phyloP scores from a whole-genome alignment of 2,113 vertebrate species.

The Gracilinanus agilis region DNA sequence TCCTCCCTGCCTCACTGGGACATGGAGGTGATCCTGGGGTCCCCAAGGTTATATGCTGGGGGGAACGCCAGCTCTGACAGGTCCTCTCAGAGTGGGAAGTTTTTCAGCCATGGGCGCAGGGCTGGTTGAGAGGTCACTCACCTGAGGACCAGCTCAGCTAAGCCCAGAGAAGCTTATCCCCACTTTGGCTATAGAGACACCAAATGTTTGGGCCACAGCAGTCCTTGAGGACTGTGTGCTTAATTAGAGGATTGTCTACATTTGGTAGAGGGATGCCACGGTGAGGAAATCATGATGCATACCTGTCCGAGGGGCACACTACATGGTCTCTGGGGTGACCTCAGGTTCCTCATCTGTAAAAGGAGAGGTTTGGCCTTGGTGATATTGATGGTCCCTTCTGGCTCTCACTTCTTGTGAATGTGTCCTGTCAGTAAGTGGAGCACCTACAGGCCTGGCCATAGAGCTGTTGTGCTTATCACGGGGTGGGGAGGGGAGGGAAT shows the following conservation, averaged over 20 bases:
- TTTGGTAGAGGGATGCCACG: not conserved
- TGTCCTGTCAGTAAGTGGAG: not conserved
- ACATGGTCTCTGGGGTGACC: not conserved
- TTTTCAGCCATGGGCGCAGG: no score
- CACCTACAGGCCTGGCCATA: not conserved
- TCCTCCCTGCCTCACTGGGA: no score
- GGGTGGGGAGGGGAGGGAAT: not conserved
- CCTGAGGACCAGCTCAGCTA: not conserved
- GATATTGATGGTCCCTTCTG: not conserved
- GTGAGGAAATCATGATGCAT: not conserved
- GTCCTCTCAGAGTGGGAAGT: no score
- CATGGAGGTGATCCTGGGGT: not conserved
- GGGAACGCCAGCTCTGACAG: not conserved
- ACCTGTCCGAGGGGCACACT: not conserved
- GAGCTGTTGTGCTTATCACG: not conserved
- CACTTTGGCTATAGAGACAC: not conserved
- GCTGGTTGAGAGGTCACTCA: no score
- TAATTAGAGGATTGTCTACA: not conserved
- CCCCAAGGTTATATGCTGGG: not conserved
- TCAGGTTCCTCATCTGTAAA: not conserved
- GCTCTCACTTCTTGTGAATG: not conserved
- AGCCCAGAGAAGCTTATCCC: not conserved
- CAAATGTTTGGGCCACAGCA: not conserved
- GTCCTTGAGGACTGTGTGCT: not conserved
- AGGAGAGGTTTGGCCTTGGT: not conserved